Evolutionary conservation across 2,888 invertebrate species (phyloP).

Genomic region (Notodonta dromedarius): DNA sequence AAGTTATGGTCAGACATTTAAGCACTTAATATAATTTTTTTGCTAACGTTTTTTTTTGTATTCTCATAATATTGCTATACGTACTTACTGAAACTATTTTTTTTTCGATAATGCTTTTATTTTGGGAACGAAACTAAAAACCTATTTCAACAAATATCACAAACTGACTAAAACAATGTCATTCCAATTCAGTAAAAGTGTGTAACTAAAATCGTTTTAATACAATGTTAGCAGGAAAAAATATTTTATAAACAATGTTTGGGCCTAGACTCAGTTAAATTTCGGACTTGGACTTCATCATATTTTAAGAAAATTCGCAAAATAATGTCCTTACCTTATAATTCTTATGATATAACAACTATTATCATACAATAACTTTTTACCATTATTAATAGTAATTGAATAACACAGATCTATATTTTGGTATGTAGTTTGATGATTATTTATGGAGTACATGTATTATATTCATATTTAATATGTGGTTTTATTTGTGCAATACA

Average conservation of each 20-base stretch:
- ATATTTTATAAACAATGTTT: too few species aligned
- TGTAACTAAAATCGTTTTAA: too few species aligned
- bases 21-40: too few species aligned
- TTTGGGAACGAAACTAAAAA: slow-evolving; percentile 16
- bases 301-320: too few species aligned
- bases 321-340: background rate
- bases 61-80: background rate
- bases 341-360: background rate
- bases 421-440: slow-evolving; percentile 13
- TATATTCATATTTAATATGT: slow-evolving; percentile 7
- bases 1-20: too few species aligned
- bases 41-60: background rate
- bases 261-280: too few species aligned
- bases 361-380: background rate
- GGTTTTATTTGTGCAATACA: background rate
- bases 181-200: background rate
- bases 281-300: too few species aligned
- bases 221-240: too few species aligned
- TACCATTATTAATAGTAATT: slow-evolving; percentile 5
- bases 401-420: slow-evolving; percentile 16
- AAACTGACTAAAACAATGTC: background rate
- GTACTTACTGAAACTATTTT: background rate
- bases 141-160: slow-evolving; percentile 3
- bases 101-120: slow-evolving; percentile 25
- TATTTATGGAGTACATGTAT: slow-evolving; percentile 22